Evolutionary conservation across 1,140 invertebrate species (phyloP), one percentile per base, ranked within the genome.

Genomic region (Acromyrmex charruanus): DNA sequence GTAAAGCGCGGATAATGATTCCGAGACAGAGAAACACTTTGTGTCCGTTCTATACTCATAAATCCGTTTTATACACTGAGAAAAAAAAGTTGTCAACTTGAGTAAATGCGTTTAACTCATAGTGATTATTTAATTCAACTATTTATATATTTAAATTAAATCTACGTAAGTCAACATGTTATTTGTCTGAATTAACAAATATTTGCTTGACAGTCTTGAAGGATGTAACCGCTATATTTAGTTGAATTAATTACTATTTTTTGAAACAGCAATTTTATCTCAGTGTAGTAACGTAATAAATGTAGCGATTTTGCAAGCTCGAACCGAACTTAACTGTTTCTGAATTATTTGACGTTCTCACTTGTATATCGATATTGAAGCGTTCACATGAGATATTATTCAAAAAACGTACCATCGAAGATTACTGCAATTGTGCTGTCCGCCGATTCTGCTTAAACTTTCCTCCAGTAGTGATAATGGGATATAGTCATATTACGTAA

Each of bases 401-500:
- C 77, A 87, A 77, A 72, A 90, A 90, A 74, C 61, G 25, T 31
- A 39, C 21, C 44, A 16, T 3, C 68, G 18, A 6, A 18, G 59
- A 59, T 69, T 53, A 51, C 89, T 87, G 66, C 85, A 25, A 86
- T 77, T 69, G 82, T 61, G 68, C 31, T 39, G 39, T 39, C 25
- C 39, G 39, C 35, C 39, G 51, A 51, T 85, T 44, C 35, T 51
- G n/a, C 14, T 88, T 81, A 77, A 90, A 90, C 89, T 88, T 90
- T 90, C 71, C 85, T 85, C 75, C 80, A 55, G 16, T 59, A 28
- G 63, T 55, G 21, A 82, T 18, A 59, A 80, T 80, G 69, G 58
- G 25, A 90, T 51, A 53, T 72, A 61, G 53, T 18, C 71, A 39
- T 58, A 77, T 90, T 90, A 90, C 58, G 63, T 90, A 90, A 90